These are phyloP conservation scores for Poecilus cupreus DNA, from an alignment of 2,888 invertebrate genomes.

Conservation along the genomic window DNA sequence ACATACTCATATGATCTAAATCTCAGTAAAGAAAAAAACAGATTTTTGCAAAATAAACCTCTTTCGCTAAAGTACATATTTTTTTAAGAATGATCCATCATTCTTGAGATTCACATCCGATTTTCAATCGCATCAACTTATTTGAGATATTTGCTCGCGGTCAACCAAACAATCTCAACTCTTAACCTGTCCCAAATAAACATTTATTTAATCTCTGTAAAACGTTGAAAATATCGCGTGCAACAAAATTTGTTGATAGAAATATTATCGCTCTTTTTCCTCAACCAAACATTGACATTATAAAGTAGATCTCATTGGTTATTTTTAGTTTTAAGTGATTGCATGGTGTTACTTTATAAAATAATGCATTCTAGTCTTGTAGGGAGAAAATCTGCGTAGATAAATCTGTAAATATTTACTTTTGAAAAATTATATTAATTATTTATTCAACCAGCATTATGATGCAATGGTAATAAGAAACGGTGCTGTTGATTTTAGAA, in stretches of 20 bases:
- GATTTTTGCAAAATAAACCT: constrained; percentile 9
- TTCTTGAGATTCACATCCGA: constrained; percentile 26
- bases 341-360: too few relatives aligned
- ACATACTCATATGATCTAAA: constrained; percentile 18
- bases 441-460: too few relatives aligned
- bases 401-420: too few relatives aligned
- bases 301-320: background rate
- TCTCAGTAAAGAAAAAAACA: background rate
- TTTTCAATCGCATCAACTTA: constrained; percentile 19
- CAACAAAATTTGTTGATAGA: background rate
- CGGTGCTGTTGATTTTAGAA: too few relatives aligned
- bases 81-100: constrained; percentile 8
- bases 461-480: too few relatives aligned
- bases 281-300: background rate
- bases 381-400: too few relatives aligned
- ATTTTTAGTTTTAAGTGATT: too few relatives aligned
- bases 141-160: background rate
- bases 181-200: constrained; percentile 38
- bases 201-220: constrained; percentile 33
- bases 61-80: constrained; percentile 7
- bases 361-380: too few relatives aligned
- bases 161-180: background rate
- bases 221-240: background rate
- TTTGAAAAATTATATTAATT: too few relatives aligned
- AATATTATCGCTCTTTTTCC: background rate